Conservation (phyloP, 2,888 invertebrate species). For the Cyaniris semiargus region DNA sequence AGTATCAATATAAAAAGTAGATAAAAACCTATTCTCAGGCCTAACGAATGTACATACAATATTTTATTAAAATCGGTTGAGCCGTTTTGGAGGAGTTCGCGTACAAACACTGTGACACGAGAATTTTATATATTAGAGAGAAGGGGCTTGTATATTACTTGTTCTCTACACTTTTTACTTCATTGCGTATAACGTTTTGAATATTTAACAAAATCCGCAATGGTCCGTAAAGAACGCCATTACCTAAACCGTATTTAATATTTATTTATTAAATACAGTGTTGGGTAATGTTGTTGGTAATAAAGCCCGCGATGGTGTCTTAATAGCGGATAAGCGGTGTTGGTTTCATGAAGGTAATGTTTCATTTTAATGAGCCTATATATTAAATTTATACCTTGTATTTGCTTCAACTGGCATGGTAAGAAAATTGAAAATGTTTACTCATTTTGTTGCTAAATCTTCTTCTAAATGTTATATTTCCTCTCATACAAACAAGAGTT, state of each 20-base stretch:
- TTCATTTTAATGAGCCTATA: slow-evolving; percentile 17
- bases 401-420: neutral
- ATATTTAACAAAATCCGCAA: neutral
- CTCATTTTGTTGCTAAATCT: neutral
- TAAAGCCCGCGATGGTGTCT: neutral
- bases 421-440: neutral
- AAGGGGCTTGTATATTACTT: too few relatives aligned
- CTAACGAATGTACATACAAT: too few relatives aligned
- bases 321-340: slow-evolving; percentile 12
- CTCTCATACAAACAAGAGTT: too few relatives aligned
- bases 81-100: too few relatives aligned
- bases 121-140: too few relatives aligned
- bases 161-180: too few relatives aligned
- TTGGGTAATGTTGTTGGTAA: slow-evolving; percentile 4
- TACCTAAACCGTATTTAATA: neutral
- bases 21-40: too few relatives aligned
- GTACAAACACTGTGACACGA: too few relatives aligned
- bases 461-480: too few relatives aligned
- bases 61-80: too few relatives aligned
- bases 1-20: too few relatives aligned
- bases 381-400: neutral
- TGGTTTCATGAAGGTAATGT: slow-evolving; percentile 2
- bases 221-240: neutral
- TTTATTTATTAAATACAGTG: slow-evolving; percentile 13
- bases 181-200: neutral